Evolutionary conservation across 2,113 vertebrate species (phyloP).

Genomic region (Nymphicus hollandicus): DNA sequence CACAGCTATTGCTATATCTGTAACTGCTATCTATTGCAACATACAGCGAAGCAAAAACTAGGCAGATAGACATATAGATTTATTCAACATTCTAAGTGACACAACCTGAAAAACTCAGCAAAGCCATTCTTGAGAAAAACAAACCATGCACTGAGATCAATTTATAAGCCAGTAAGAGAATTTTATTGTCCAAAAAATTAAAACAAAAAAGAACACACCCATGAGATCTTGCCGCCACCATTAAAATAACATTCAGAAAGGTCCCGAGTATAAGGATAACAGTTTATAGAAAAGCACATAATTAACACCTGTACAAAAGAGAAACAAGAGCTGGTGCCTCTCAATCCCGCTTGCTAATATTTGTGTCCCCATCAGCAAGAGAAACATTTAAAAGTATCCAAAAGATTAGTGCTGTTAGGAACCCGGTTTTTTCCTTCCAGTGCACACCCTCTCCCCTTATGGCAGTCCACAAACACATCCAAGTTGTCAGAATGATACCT

Average conservation of each 20-base stretch:
- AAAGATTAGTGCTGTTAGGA: background rate
- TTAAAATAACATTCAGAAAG: background rate
- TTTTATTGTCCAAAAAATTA: slow-evolving; percentile 66
- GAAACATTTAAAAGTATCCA: slow-evolving; percentile 33
- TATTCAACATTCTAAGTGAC: background rate
- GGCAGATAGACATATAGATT: background rate
- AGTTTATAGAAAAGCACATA: slow-evolving; percentile 29
- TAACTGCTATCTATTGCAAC: background rate
- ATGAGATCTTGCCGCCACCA: background rate
- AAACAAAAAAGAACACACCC: background rate
- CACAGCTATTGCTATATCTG: background rate
- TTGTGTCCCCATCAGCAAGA: background rate
- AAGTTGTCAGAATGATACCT: slow-evolving; percentile 29
- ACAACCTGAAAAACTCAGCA: background rate
- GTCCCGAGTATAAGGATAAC: background rate
- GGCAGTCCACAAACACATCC: slow-evolving; percentile 33
- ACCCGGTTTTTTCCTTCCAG: slow-evolving; percentile 22
- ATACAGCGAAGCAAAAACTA: background rate
- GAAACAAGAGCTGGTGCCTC: slow-evolving; percentile 4
- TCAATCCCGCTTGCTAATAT: background rate
- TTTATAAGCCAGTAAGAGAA: background rate
- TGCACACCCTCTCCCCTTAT: slow-evolving; percentile 54
- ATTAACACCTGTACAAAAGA: background rate
- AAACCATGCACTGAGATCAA: background rate
- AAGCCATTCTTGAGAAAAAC: background rate